These are phyloP conservation scores for Phyllostomus hastatus DNA, from an alignment of 2,113 vertebrate species.

Conservation along the genomic window DNA sequence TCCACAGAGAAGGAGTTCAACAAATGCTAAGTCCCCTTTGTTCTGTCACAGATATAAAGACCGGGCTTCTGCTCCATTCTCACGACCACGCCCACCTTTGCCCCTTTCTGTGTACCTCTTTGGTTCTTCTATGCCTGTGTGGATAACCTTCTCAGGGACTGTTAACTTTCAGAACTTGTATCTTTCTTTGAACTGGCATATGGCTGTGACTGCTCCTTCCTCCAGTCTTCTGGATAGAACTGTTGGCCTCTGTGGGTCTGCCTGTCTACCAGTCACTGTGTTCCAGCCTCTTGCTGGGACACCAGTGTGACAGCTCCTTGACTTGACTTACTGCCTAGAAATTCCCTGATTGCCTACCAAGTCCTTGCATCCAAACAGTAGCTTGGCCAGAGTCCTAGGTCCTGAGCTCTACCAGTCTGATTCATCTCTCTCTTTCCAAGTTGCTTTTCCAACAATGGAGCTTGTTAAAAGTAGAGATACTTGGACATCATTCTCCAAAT, in stretches of 20 bases:
- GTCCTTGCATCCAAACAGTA: background rate
- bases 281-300: background rate
- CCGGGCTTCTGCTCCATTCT: background rate
- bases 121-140: background rate
- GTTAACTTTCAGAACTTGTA: background rate
- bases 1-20: background rate
- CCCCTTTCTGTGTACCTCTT: background rate
- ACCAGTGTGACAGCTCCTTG: background rate
- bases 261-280: background rate
- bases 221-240: background rate
- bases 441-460: background rate
- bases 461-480: background rate
- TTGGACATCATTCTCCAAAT: background rate
- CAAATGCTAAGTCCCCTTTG: background rate
- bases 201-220: background rate
- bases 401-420: background rate
- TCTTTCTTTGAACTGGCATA: background rate
- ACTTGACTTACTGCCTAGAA: background rate
- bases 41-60: background rate
- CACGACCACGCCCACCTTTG: background rate
- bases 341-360: background rate
- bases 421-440: background rate
- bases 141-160: background rate
- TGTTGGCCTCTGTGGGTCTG: background rate
- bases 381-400: background rate